Base-by-base conservation (phyloP, 2,888 invertebrate genomes). In the Hofmannophila pseudospretella region DNA sequence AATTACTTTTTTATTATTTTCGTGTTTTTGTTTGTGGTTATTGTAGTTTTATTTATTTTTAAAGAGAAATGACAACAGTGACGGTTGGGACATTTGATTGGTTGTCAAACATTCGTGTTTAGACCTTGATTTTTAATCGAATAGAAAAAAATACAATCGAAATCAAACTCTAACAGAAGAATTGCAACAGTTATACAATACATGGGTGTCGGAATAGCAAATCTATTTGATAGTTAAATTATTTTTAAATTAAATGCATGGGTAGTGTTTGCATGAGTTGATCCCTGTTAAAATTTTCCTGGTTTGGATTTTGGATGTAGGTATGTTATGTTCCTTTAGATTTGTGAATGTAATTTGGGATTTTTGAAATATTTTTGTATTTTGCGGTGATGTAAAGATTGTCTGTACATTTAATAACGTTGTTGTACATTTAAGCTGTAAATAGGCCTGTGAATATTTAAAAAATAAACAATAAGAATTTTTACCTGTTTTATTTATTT, bases 401-500 rank as follows among this genome's bases (percentile, higher is more conserved):
- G 36, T 36, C 4, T 12, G 14, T 34, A 25, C 10, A 7, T 16
- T 36, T 47, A 49, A n/a, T n/a, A n/a, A 45, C 45, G 51, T 38
- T 57, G 49, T 51, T 58, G 58, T 67, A 64, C 47, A 57, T 16
- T 62, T 67, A 59, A 65, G 65, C 62, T 77, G 74, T 78, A 70
- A 68, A 73, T 70, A 71, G 47, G 60, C 69, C 68, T 61, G 60
- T 81, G 79, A 80, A 73, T 71, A 67, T 72, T 62, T 57, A 65
- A 58, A 53, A 60, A 80, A 79, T 80, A 84, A 85, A 85, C 47
- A 48, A 42, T 70, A 64, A 74, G 45, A 70, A 68, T 56, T 66
- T 44, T 44, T 47, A 49, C 39, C 56, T 79, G 79, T 85, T 85
- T 85, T 71, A 81, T 82, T 84, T 58, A 39, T n/a, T n/a, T 55